These are phyloP conservation scores for Candidula unifasciata DNA, from an alignment of 2,888 invertebrate species.

Conservation along the genomic window DNA sequence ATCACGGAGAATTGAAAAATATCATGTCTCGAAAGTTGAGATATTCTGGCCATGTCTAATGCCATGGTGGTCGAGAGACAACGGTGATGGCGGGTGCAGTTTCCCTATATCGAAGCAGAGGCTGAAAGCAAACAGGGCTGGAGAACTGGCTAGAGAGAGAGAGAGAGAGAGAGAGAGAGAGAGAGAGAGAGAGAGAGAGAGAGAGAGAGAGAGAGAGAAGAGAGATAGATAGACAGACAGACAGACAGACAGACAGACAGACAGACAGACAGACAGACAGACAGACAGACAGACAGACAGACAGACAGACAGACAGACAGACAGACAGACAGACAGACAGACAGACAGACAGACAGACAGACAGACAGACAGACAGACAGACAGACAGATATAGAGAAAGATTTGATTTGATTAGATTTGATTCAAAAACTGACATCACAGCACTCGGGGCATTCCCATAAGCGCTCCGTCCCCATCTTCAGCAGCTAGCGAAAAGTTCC, in stretches of 20 bases:
- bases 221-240: constrained; percentile 16
- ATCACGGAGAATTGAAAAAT: no score
- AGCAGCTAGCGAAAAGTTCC: no score
- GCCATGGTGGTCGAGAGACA: no score
- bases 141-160: background rate
- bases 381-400: background rate
- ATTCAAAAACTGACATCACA: no score
- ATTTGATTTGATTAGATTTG: no score
- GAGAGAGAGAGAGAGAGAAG: background rate
- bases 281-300: constrained; percentile 25
- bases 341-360: background rate
- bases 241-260: constrained; percentile 29
- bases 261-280: constrained; percentile 13
- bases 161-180: constrained; percentile 1
- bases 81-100: background rate
- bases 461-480: no score
- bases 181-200: background rate
- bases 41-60: no score
- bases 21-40: no score
- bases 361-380: background rate
- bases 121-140: background rate
- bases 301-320: background rate
- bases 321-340: background rate
- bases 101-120: no score
- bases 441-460: no score